A percentile compares a stretch with the other conserved stretches of the same genome.
phyloP scores from a whole-genome alignment of 2,888 invertebrate species.

The Drosophila vallismaia region DNA sequence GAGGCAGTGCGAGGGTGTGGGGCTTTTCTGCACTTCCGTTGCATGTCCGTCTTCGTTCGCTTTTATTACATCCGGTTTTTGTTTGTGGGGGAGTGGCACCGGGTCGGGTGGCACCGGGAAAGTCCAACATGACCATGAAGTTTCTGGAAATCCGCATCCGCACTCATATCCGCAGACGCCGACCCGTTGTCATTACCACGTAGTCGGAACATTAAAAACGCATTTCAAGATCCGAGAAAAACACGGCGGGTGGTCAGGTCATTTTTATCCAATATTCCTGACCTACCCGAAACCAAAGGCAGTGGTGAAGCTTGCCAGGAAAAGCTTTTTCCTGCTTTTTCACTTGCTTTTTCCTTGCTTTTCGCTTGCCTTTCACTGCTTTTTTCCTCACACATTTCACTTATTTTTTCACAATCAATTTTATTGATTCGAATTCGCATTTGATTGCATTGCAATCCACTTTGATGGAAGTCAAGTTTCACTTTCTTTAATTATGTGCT shows the following conservation, averaged over 20 bases:
- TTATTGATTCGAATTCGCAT: slow-evolving; percentile 62
- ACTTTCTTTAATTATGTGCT: slow-evolving; percentile 42
- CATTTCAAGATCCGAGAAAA: slow-evolving; percentile 24
- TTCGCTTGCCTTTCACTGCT: slow-evolving; percentile 2
- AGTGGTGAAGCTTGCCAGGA: background rate
- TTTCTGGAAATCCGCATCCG: slow-evolving; percentile 13
- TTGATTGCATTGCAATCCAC: slow-evolving; percentile 32
- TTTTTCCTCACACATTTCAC: slow-evolving; percentile 4
- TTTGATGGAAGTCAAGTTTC: slow-evolving; percentile 25
- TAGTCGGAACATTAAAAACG: slow-evolving; percentile 40
- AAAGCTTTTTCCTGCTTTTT: slow-evolving; percentile 26
- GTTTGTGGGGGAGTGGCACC: background rate
- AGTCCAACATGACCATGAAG: slow-evolving; percentile 22
- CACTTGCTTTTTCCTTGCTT: slow-evolving; percentile 3
- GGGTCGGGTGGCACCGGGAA: background rate
- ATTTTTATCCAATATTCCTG: slow-evolving; percentile 7
- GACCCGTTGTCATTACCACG: slow-evolving; percentile 38
- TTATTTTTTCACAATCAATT: slow-evolving; percentile 56
- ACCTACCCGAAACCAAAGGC: slow-evolving; percentile 22
- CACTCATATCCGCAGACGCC: slow-evolving; percentile 21
- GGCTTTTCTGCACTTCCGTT: slow-evolving; percentile 65
- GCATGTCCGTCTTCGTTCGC: slow-evolving; percentile 56
- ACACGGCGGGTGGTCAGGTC: slow-evolving; percentile 14
- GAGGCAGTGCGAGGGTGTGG: slow-evolving; percentile 25
- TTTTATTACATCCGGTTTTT: slow-evolving; percentile 46